Conservation (phyloP, 64 coral and sea anemone genomes). For the Pocillopora verrucosa region DNA sequence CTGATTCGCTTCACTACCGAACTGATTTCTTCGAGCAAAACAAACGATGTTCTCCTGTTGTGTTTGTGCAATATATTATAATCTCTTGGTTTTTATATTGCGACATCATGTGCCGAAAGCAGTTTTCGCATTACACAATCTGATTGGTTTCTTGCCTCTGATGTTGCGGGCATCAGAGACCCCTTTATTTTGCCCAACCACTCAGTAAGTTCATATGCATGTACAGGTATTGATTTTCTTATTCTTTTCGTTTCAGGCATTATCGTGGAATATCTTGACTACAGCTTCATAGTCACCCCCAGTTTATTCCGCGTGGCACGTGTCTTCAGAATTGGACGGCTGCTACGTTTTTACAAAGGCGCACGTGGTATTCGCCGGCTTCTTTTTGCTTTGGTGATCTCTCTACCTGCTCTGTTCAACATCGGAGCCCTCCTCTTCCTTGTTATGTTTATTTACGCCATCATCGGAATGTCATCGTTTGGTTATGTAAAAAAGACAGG, state of each 20-base stretch:
- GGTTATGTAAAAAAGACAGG: slow-evolving; percentile 91
- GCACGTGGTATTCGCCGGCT: slow-evolving; percentile 83
- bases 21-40: too few relatives aligned
- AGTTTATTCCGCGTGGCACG: slow-evolving; percentile 83
- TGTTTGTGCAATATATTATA: too few relatives aligned
- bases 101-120: too few relatives aligned
- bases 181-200: too few relatives aligned
- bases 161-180: too few relatives aligned
- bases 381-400: slow-evolving; percentile 87
- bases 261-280: slow-evolving; percentile 79
- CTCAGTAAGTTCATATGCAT: too few relatives aligned
- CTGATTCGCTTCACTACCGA: too few relatives aligned
- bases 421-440: slow-evolving; percentile 88
- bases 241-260: slow-evolving; percentile 67
- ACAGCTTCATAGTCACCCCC: slow-evolving; percentile 77
- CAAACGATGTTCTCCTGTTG: too few relatives aligned
- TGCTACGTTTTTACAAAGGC: slow-evolving; percentile 94
- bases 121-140: too few relatives aligned
- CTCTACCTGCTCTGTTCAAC: slow-evolving; percentile 90
- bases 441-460: slow-evolving; percentile 93
- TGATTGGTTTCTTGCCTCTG: too few relatives aligned
- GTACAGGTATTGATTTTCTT: background rate
- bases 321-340: slow-evolving; percentile 88
- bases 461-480: slow-evolving; percentile 96
- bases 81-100: too few relatives aligned